These are phyloP conservation scores for Neogale vison DNA, from an alignment of 2,113 vertebrate genomes.

Conservation along the genomic window DNA sequence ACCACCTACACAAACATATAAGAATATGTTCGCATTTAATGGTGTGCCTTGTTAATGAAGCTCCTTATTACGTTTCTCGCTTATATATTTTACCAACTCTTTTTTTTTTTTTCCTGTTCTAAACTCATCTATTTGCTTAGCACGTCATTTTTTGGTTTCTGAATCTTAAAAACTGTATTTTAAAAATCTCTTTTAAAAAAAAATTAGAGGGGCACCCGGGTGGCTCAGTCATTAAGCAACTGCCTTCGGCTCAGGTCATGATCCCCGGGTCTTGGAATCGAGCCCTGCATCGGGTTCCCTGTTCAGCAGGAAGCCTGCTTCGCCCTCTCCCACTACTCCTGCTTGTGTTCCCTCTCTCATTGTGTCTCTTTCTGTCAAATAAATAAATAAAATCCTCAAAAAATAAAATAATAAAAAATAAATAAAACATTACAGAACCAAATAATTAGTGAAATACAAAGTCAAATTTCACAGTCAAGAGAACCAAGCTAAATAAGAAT, in stretches of 20 bases:
- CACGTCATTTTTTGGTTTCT: not conserved
- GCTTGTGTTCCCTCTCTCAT: not conserved
- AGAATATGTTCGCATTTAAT: not conserved
- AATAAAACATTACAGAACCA: not conserved
- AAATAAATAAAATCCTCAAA: too few species aligned
- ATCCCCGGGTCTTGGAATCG: too few species aligned
- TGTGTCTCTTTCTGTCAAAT: too few species aligned
- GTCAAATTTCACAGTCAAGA: not conserved
- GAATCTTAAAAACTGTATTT: not conserved
- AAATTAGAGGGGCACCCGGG: too few species aligned
- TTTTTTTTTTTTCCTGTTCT: not conserved
- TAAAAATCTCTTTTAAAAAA: not conserved
- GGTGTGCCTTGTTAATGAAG: constrained; percentile 20
- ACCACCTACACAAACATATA: not conserved
- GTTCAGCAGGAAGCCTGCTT: too few species aligned
- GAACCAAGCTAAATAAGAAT: not conserved
- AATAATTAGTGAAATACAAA: not conserved
- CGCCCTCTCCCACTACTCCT: too few species aligned
- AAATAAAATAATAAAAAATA: too few species aligned
- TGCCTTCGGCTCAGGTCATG: too few species aligned
- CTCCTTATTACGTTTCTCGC: constrained; percentile 44
- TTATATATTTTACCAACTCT: not conserved
- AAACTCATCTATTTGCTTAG: not conserved
- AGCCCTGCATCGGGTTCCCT: too few species aligned
- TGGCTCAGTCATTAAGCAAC: too few species aligned